phyloP scores from a whole-genome alignment of 1,140 invertebrate species.

The Drosophila paulistorum region DNA sequence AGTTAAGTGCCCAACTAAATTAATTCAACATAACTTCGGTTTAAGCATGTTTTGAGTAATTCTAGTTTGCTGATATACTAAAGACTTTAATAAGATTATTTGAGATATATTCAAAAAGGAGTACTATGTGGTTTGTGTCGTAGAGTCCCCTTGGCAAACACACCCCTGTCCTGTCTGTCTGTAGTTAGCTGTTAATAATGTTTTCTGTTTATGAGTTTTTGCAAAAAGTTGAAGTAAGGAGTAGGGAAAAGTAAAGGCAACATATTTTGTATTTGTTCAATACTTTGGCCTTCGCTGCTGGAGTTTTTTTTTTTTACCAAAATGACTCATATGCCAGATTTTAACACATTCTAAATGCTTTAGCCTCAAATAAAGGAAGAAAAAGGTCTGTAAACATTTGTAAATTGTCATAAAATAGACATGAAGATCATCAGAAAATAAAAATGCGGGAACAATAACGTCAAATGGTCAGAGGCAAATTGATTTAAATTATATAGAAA shows the following conservation, averaged over 20 bases:
- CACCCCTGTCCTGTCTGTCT: background rate
- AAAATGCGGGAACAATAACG: conserved; percentile 65
- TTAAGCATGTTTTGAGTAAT: too few relatives aligned
- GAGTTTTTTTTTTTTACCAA: background rate
- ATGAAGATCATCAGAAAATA: conserved; percentile 52
- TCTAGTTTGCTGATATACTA: too few relatives aligned
- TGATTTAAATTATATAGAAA: conserved; percentile 63
- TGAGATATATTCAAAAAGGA: too few relatives aligned
- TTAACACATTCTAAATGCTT: conserved; percentile 34
- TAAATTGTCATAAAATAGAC: conserved; percentile 69
- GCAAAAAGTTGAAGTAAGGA: too few relatives aligned
- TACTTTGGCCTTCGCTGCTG: too few relatives aligned
- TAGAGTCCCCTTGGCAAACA: too few relatives aligned
- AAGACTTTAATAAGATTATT: too few relatives aligned
- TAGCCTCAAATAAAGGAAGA: conserved; percentile 30
- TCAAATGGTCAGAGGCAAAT: conserved; percentile 25
- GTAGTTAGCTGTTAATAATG: conserved; percentile 17
- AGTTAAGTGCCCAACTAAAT: too few relatives aligned
- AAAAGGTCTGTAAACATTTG: conserved; percentile 51
- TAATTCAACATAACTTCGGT: too few relatives aligned
- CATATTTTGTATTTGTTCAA: too few relatives aligned
- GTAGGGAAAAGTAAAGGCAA: too few relatives aligned
- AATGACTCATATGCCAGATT: conserved; percentile 43
- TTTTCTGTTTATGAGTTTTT: conserved; percentile 33
- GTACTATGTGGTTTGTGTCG: too few relatives aligned